These are phyloP conservation scores for Troilus luridus DNA, from an alignment of 2,888 invertebrate genomes.

Conservation along the genomic window DNA sequence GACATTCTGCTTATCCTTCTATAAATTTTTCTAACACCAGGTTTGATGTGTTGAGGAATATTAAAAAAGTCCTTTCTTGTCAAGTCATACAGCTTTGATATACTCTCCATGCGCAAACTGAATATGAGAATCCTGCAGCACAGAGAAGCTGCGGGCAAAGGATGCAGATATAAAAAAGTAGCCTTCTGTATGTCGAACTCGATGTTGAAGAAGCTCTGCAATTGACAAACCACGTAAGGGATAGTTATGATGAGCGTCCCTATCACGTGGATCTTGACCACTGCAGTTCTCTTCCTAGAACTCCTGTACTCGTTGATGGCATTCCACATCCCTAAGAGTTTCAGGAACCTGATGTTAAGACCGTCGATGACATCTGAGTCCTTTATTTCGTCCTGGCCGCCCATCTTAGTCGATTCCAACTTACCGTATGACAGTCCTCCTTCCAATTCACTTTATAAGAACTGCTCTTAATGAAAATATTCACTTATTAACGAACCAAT, in stretches of 20 bases:
- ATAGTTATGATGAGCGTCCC: not conserved
- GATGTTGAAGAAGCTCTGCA: not conserved
- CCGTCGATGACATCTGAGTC: constrained; percentile 38
- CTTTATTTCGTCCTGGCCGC: not conserved
- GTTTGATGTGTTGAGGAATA: not conserved
- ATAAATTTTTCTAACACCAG: not conserved
- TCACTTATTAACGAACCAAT: not conserved
- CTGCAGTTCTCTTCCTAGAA: not conserved
- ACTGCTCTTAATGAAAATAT: not conserved
- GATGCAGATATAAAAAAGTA: not conserved
- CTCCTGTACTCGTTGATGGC: constrained; percentile 3
- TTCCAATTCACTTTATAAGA: not conserved
- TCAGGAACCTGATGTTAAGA: not conserved
- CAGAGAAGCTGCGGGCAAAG: not conserved
- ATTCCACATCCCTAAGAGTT: not conserved
- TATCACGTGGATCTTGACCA: not conserved
- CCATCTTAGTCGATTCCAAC: not conserved
- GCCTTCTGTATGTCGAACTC: not conserved
- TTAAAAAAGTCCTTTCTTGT: constrained; percentile 9
- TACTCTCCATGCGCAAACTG: not conserved
- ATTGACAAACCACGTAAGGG: not conserved
- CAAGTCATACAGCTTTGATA: not conserved
- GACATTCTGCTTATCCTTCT: not conserved
- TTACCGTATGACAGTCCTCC: not conserved
- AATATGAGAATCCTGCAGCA: not conserved